Conservation (phyloP, 1,140 invertebrate species). For the Procambarus clarkii region DNA sequence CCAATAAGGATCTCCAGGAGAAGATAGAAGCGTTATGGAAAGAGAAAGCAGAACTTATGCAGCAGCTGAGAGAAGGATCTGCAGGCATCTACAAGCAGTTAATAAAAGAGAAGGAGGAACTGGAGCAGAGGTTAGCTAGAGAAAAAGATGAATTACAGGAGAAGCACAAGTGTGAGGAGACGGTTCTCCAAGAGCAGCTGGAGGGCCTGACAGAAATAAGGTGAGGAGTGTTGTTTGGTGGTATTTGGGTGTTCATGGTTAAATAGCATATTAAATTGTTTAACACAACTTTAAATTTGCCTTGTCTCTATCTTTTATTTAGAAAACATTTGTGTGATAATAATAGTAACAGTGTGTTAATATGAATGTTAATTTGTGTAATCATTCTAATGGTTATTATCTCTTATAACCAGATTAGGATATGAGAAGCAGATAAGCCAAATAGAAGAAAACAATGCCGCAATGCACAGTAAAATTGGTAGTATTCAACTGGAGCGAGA, state of each 20-base stretch:
- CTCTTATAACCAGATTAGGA: conserved; percentile 1
- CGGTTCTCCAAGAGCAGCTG: conserved; percentile 26
- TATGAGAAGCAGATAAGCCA: conserved; percentile 64
- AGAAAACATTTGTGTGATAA: too few species aligned
- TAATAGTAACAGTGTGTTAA: too few species aligned
- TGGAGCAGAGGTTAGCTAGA: conserved; percentile 13
- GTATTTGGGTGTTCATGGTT: too few species aligned
- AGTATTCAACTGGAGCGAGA: conserved; percentile 34
- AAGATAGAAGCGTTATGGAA: conserved; percentile 33
- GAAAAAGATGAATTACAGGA: conserved; percentile 38
- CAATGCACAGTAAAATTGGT: conserved; percentile 61
- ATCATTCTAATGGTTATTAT: too few species aligned
- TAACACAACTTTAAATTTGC: too few species aligned
- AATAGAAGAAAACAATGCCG: conserved; percentile 63
- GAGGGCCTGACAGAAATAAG: conserved; percentile 44
- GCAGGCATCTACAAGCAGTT: conserved; percentile 27
- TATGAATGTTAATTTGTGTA: too few species aligned
- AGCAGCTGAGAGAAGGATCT: conserved; percentile 44
- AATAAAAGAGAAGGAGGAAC: conserved; percentile 39
- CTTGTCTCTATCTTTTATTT: too few species aligned
- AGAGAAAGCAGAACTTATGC: conserved; percentile 33
- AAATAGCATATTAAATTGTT: too few species aligned
- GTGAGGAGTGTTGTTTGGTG: background rate
- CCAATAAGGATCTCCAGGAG: conserved; percentile 55
- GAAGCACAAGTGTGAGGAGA: conserved; percentile 1